Base-by-base conservation (phyloP, 2,888 invertebrate genomes). In the Xylocampa areola region DNA sequence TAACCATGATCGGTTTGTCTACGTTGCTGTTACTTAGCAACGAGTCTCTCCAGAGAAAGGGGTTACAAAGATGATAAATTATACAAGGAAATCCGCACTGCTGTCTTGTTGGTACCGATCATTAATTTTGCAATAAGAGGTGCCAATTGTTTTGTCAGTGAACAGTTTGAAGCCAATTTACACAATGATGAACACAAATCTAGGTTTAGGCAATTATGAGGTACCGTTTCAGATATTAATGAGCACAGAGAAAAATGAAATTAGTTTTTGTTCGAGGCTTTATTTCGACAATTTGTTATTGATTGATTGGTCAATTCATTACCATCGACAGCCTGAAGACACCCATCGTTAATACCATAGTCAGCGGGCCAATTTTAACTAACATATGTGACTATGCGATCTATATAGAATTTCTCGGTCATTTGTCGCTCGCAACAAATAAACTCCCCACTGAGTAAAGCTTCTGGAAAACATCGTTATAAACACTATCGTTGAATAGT, bases 131-230 rank as follows among this genome's bases (percentile, higher is more conserved):
- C 27, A 47, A 49, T 36, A 44, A 27, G 27, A 43, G 49, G 30
- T 30, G 45, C 35, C 64, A 47, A 65, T 66, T 50, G 67, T 65
- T 55, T 66, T 47, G 71, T 71, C 67, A 70, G 59, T 33, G 25
- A 33, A 41, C 47, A 39, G 25, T 41, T 65, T 17, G 17, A 45
- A 55, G 71, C 66, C 2, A 64, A 19, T 40, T 69, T 16, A 40
- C 25, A 41, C 29, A 13, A 10, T 21, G 21, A 17, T 39, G 21
- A 17, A 50, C 48, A 64, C 44, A 36, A 8, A 49, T 70, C 50
- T 71, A 66, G 58, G 50, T 21, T 67, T 29, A 27, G 11, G 17
- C 49, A 43, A 70, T 57, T 41, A 66, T 21, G n/a, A 44, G 33
- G 16, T 65, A 66, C 71, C 65, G 65, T 57, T 66, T 32, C 21